These are phyloP conservation scores for Cephus cinctus DNA, from an alignment of 1,140 invertebrate species.

Conservation along the genomic window DNA sequence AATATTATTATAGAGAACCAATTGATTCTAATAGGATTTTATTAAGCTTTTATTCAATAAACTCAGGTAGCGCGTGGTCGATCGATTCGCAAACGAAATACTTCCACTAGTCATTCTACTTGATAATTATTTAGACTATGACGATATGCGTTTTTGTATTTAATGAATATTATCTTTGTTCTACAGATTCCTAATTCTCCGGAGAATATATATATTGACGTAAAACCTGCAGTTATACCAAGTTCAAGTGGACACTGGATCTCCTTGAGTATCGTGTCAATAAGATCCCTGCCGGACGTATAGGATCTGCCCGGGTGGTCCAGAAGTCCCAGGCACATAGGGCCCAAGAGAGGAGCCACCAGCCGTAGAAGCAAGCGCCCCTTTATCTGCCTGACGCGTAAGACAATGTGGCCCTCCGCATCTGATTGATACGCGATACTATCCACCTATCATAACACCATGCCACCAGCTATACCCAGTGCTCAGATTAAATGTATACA, in stretches of 20 bases:
- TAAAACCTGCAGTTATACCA: no score
- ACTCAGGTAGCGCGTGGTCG: no score
- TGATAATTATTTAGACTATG: no score
- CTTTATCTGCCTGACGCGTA: conserved; percentile 42
- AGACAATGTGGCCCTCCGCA: conserved; percentile 43
- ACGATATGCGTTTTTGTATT: no score
- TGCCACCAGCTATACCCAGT: conserved; percentile 29
- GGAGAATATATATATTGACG: no score
- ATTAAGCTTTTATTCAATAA: no score
- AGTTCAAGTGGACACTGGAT: background rate
- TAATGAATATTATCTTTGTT: no score
- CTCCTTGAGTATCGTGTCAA: conserved; percentile 29
- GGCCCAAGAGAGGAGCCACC: conserved; percentile 11
- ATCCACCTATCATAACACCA: conserved; percentile 36
- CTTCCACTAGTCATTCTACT: no score
- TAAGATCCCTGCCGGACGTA: conserved; percentile 42
- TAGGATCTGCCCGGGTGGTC: conserved; percentile 47
- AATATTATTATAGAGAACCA: no score
- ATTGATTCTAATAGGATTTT: no score
- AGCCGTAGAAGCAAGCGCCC: conserved; percentile 22
- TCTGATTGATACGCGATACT: conserved; percentile 52
- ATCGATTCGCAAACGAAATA: no score
- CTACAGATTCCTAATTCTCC: no score
- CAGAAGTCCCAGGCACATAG: conserved; percentile 22
- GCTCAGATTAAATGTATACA: conserved; percentile 12